Conservation (phyloP, 1,140 invertebrate species). For the Drosophila dunni region DNA sequence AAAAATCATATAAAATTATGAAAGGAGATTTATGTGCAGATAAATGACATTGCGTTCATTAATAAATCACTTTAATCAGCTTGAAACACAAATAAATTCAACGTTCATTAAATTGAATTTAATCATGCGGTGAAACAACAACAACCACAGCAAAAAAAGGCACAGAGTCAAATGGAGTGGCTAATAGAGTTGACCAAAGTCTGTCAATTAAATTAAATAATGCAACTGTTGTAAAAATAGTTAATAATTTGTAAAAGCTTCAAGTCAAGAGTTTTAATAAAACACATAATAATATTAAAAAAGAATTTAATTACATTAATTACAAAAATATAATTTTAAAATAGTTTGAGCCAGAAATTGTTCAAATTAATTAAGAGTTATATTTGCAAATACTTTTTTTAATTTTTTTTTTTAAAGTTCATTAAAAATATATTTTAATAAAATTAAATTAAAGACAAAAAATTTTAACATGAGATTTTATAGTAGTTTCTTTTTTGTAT, state of each 20-base stretch:
- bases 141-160: background rate
- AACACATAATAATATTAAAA: slow-evolving; percentile 1
- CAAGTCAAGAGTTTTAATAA: background rate
- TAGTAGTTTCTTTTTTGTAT: background rate
- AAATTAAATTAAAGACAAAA: too few relatives aligned
- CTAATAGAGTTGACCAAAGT: slow-evolving; percentile 27
- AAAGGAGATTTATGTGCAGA: slow-evolving; percentile 61
- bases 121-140: slow-evolving; percentile 25
- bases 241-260: slow-evolving; percentile 19
- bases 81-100: slow-evolving; percentile 36
- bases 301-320: background rate
- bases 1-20: slow-evolving; percentile 35
- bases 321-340: background rate
- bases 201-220: slow-evolving; percentile 37
- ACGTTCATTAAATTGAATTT: slow-evolving; percentile 67
- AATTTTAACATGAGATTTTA: too few relatives aligned
- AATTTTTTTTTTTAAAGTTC: too few relatives aligned
- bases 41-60: slow-evolving; percentile 58
- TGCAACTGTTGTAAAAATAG: slow-evolving; percentile 16
- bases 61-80: slow-evolving; percentile 67
- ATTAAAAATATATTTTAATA: too few relatives aligned
- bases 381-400: too few relatives aligned
- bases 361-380: too few relatives aligned
- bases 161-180: slow-evolving; percentile 17
- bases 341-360: too few relatives aligned